These are phyloP conservation scores for Atherix ibis DNA, from an alignment of 2,888 invertebrate genomes.

Conservation along the genomic window DNA sequence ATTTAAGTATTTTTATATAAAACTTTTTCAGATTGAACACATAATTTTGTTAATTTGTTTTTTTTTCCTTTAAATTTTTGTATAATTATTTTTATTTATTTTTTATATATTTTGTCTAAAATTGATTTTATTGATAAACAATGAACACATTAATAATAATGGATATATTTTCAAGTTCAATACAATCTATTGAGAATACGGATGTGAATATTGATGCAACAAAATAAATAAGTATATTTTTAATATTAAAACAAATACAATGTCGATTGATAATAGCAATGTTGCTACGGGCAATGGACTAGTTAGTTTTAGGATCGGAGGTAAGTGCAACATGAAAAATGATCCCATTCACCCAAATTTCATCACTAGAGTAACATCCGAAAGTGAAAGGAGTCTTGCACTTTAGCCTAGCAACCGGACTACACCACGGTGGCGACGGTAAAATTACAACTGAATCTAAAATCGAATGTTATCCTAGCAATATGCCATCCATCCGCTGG, in stretches of 20 bases:
- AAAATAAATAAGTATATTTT: too few species aligned
- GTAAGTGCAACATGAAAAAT: constrained; percentile 14
- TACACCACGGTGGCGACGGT: constrained; percentile 33
- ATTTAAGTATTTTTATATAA: too few species aligned
- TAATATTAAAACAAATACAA: background rate
- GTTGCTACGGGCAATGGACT: constrained; percentile 18
- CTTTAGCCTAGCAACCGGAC: constrained; percentile 29
- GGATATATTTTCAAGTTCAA: too few species aligned
- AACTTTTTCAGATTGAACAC: too few species aligned
- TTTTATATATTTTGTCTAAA: too few species aligned
- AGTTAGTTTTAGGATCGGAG: constrained; percentile 12
- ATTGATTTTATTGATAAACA: too few species aligned
- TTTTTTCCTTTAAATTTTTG: too few species aligned
- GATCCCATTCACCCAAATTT: constrained; percentile 15
- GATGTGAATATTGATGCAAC: too few species aligned
- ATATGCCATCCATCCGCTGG: constrained; percentile 18
- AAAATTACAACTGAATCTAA: constrained; percentile 35
- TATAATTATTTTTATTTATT: too few species aligned
- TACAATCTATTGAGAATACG: too few species aligned
- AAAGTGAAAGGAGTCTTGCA: constrained; percentile 17
- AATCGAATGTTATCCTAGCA: constrained; percentile 34
- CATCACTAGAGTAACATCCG: constrained; percentile 12
- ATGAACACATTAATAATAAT: too few species aligned
- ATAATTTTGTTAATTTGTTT: too few species aligned
- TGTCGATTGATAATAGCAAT: constrained; percentile 11